phyloP scores from a whole-genome alignment of 1,140 invertebrate genomes.

The Littorina saxatilis region DNA sequence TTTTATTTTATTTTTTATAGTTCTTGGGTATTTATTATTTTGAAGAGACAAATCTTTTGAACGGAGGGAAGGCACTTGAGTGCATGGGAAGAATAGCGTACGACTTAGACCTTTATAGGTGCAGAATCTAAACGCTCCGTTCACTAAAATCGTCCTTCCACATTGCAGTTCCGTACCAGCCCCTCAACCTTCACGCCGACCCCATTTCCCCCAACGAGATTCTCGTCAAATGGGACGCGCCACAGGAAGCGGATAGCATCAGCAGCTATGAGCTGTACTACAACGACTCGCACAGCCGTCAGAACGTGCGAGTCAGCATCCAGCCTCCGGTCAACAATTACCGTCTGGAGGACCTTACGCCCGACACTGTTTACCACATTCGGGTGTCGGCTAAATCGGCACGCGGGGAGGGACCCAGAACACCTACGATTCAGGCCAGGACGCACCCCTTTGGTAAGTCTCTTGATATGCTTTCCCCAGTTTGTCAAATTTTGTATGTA shows the following conservation, averaged over 20 bases:
- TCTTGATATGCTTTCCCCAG: no score
- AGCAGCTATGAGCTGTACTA: slow-evolving; percentile 97
- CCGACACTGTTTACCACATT: slow-evolving; percentile 96
- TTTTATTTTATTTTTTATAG: no score
- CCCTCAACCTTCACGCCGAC: slow-evolving; percentile 85
- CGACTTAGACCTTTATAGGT: no score
- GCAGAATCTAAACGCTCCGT: no score
- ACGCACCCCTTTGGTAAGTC: slow-evolving; percentile 98
- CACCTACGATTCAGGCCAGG: slow-evolving; percentile 93
- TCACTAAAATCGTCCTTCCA: no score
- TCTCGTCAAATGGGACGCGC: slow-evolving; percentile 91
- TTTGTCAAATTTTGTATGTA: no score
- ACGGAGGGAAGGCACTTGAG: no score
- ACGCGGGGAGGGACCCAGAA: slow-evolving; percentile 94
- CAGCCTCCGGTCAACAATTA: slow-evolving; percentile 87
- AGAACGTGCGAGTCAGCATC: slow-evolving; percentile 81
- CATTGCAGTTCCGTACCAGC: slow-evolving; percentile 92
- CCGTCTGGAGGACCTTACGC: slow-evolving; percentile 90
- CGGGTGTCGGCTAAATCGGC: slow-evolving; percentile 95
- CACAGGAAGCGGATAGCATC: slow-evolving; percentile 91
- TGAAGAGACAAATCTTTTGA: no score
- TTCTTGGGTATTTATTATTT: no score
- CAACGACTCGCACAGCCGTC: slow-evolving; percentile 93
- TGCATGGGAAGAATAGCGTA: no score
- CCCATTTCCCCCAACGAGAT: slow-evolving; percentile 82